Conservation (phyloP, 2,113 vertebrate genomes). For the Poicephalus gulielmi region DNA sequence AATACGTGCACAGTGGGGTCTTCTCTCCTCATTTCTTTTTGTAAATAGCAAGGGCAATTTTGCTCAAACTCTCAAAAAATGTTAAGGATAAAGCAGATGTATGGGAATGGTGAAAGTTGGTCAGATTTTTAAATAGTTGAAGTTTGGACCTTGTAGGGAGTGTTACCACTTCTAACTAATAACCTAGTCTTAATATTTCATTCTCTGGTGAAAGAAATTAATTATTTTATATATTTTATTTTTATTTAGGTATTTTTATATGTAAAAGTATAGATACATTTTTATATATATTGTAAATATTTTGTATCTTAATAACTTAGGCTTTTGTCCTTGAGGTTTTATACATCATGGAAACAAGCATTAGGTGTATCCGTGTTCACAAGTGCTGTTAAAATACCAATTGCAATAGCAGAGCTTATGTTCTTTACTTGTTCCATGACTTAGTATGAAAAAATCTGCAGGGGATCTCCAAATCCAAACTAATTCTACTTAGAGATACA, state of each 20-base stretch:
- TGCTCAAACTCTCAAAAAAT: neutral
- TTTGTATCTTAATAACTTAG: neutral
- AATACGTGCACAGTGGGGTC: neutral
- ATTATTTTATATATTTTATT: neutral
- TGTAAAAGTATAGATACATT: neutral
- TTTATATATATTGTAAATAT: neutral
- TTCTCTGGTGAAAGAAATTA: neutral
- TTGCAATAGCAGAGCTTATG: neutral
- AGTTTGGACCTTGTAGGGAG: neutral
- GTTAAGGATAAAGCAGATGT: neutral
- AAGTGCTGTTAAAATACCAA: neutral
- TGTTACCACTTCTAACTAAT: neutral
- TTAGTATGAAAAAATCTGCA: neutral
- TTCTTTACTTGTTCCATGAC: neutral
- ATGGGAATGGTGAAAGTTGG: neutral
- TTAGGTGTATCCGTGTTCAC: neutral
- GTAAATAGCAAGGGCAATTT: neutral
- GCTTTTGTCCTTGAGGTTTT: neutral
- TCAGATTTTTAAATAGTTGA: neutral
- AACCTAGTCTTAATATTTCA: neutral
- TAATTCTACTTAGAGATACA: neutral
- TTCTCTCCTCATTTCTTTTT: neutral
- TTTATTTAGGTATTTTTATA: neutral
- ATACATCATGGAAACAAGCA: neutral
- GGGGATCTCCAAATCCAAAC: neutral